Conservation (phyloP, 2,113 vertebrate species). For the Bettongia penicillata region DNA sequence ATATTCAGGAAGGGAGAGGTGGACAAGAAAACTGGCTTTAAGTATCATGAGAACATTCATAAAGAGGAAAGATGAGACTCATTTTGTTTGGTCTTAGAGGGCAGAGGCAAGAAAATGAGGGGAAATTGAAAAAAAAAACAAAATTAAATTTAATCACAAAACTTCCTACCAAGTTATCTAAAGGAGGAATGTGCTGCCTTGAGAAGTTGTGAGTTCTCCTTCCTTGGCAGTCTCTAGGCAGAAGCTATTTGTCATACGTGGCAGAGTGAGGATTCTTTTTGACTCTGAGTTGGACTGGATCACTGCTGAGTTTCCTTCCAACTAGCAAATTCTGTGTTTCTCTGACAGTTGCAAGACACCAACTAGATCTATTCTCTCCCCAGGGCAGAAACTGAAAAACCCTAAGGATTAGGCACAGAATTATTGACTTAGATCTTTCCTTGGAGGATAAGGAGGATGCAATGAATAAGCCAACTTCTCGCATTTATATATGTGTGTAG, state of each 20-base stretch:
- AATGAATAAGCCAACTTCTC: neutral
- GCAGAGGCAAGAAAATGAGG: neutral
- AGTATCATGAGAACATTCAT: neutral
- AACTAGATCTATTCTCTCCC: neutral
- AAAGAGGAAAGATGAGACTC: neutral
- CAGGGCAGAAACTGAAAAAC: neutral
- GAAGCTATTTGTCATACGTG: neutral
- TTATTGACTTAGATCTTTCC: neutral
- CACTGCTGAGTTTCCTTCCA: neutral
- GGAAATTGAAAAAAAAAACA: neutral
- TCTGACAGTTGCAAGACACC: neutral
- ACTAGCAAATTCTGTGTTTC: neutral
- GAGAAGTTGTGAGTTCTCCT: neutral
- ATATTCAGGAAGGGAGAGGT: neutral
- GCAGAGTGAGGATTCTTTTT: too few species aligned
- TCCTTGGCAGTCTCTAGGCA: neutral
- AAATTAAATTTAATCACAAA: conserved; percentile 1
- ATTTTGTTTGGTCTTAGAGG: neutral
- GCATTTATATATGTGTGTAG: neutral
- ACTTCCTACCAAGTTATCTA: neutral
- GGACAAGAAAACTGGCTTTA: neutral
- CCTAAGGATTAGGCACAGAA: neutral
- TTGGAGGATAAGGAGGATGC: neutral
- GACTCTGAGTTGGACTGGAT: neutral
- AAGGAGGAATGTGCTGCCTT: neutral